Evolutionary conservation across 2,113 vertebrate species (phyloP).

Genomic region (Phalacrocorax carbo): DNA sequence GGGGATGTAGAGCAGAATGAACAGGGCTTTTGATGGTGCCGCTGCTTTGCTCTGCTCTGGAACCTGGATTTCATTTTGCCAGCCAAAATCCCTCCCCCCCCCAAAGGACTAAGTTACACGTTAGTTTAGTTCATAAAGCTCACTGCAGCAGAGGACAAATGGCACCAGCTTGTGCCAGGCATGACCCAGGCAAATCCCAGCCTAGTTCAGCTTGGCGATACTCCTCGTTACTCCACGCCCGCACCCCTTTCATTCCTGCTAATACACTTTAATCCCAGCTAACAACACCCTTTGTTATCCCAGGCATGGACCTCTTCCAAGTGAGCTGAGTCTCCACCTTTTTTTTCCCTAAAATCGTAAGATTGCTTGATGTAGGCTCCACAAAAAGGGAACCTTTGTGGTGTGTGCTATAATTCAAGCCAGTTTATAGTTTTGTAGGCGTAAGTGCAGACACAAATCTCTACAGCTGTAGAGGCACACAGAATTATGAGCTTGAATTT

Average conservation of each 20-base stretch:
- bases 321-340: not conserved
- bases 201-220: not conserved
- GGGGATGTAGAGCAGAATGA: not conserved
- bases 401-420: not conserved
- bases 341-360: not conserved
- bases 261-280: slow-evolving; percentile 7
- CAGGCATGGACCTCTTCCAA: not conserved
- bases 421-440: not conserved
- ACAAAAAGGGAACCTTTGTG: not conserved
- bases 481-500: not conserved
- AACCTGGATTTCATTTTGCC: slow-evolving; percentile 6
- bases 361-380: not conserved
- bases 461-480: not conserved
- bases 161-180: slow-evolving; percentile 16
- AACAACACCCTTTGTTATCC: not conserved
- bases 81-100: slow-evolving; percentile 2
- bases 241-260: not conserved
- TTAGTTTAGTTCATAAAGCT: not conserved
- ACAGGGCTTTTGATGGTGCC: not conserved
- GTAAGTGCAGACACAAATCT: not conserved
- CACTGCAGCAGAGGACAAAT: not conserved
- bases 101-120: not conserved
- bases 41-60: not conserved
- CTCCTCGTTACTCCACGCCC: not conserved
- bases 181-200: not conserved